Base-by-base conservation (phyloP, 2,797 vertebrate species). In the Enteromius radiatus region DNA sequence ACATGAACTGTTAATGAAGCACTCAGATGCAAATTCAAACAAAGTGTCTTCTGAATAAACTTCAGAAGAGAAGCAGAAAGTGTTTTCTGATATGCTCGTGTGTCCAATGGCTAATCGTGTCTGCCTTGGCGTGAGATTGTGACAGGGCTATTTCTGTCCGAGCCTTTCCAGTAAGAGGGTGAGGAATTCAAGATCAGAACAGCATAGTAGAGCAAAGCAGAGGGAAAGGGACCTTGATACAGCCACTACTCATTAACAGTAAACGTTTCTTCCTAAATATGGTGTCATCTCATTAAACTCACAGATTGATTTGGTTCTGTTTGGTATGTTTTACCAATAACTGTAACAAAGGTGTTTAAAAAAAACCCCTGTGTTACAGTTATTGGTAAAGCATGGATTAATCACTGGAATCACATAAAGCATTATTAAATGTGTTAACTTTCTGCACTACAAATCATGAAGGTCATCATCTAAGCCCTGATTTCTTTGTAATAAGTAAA, bases 81-180 rank as follows among this genome's bases (percentile, higher is more conserved):
- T 47, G 59, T 31, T 63, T 67, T 31, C 26, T 47, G 12, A 23
- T 4, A 26, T 73, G 70, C 45, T 75, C 31, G 86, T 77, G 52
- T 78, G 76, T 64, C 14, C 49, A 41, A 4, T 52, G 75, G 59
- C 54, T 54, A 17, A 54, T 83, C 59, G 73, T 83, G 33, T 64
- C 85, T 87, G 77, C 80, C 26, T 47, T 76, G 73, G 76, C 73
- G 47, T 84, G 80, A 80, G 63, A 28, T 63, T 85, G 47, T 54
- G 49, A 43, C 78, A 74, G 88, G 70, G 90, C 92, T 95, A 95
- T 95, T 94, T 93, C 70, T 92, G 93, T 92, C 90, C 59, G 59
- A 76, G 70, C 81, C 82, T 45, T 74, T 93, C 92, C 89, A 69
- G 92, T 93, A 91, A 92, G 49, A 56, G 85, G 69, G 86, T 67